These are phyloP conservation scores for Gymnoscopelus braueri DNA, from an alignment of 2,797 vertebrate genomes.

Conservation along the genomic window DNA sequence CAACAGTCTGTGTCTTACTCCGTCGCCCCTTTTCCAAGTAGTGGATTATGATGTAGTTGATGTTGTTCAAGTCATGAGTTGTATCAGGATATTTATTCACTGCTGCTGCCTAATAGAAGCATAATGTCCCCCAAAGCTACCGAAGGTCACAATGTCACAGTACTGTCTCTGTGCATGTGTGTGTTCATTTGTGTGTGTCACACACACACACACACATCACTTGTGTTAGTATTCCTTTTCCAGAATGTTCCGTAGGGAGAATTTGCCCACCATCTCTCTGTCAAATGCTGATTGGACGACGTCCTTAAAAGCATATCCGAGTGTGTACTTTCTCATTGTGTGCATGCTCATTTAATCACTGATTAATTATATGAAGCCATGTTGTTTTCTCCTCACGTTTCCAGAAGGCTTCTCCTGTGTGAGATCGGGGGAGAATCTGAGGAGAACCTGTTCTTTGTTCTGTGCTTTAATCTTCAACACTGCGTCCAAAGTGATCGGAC, in stretches of 20 bases:
- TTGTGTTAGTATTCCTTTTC: constrained; percentile 52
- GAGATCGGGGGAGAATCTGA: not conserved
- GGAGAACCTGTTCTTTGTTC: constrained; percentile 3
- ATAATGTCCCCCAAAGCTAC: constrained; percentile 36
- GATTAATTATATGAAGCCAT: not conserved
- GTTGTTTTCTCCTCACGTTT: not conserved
- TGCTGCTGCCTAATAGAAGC: not conserved
- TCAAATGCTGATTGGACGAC: constrained; percentile 35
- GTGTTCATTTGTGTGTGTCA: constrained; percentile 24
- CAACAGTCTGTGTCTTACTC: constrained; percentile 18
- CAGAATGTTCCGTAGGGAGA: constrained; percentile 46
- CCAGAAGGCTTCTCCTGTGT: not conserved
- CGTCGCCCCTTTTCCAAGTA: not conserved
- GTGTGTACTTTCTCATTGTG: not conserved
- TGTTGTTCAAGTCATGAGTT: not conserved
- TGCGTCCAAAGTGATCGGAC: constrained; percentile 33
- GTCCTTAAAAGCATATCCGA: not conserved
- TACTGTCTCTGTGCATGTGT: constrained; percentile 43
- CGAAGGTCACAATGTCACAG: constrained; percentile 43
- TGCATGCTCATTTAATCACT: not conserved
- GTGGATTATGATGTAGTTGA: constrained; percentile 2
- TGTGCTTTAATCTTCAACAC: constrained; percentile 61
- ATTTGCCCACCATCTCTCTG: constrained; percentile 26
- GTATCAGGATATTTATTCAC: not conserved
- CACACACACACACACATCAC: constrained; percentile 50